Base-by-base conservation (phyloP, 2,797 vertebrate genomes). In the Galago senegalensis region DNA sequence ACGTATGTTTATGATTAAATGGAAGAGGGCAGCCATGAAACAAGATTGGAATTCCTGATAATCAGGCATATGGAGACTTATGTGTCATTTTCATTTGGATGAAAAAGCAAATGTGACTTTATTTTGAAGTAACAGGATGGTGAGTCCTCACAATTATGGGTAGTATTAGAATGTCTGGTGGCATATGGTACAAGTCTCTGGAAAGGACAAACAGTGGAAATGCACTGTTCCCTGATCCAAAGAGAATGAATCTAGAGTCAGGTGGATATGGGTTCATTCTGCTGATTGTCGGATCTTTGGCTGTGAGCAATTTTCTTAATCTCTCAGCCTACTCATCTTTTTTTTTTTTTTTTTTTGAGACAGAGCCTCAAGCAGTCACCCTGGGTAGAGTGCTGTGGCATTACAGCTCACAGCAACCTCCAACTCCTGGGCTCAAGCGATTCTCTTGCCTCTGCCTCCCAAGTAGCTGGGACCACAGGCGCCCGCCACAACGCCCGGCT, bases 71-170 rank as follows among this genome's bases (percentile, higher is more conserved):
- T 49, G 23, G 40, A 43, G 21, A 77, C 11, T 16, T 75, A 70
- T 1, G 31, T 83, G n/a, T 81, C 83, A 67, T 89, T 91, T 94
- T 94, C 86, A 89, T 94, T 91, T 87, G 58, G 25, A 31, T 73
- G 14, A 92, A 92, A 95, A 89, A 58, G 13, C 43, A 96, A 92
- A 75, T 70, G 16, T 23, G 88, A 91, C 37, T 63, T 96, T 80
- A 89, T 91, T 93, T 93, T 95, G 75, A 91, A 96, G 31, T 60
- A 79, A 70, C 27, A n/a, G 20, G 34, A 27, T 77, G 16, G 27
- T 67, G 29, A n/a, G 46, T 49, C 31, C 75, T 96, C 70, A 87
- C 23, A 80, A 20, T 2, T 13, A 20, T 23, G 27, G 49, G 13
- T 81, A 67, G 8, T 23, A 29, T 25, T 75, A 89, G 75, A 37